Percentiles rank a stretch among this genome's conserved stretches.
These are phyloP conservation scores for Drosophila limbata DNA, from an alignment of 2,888 invertebrate species.

Conservation along the genomic window DNA sequence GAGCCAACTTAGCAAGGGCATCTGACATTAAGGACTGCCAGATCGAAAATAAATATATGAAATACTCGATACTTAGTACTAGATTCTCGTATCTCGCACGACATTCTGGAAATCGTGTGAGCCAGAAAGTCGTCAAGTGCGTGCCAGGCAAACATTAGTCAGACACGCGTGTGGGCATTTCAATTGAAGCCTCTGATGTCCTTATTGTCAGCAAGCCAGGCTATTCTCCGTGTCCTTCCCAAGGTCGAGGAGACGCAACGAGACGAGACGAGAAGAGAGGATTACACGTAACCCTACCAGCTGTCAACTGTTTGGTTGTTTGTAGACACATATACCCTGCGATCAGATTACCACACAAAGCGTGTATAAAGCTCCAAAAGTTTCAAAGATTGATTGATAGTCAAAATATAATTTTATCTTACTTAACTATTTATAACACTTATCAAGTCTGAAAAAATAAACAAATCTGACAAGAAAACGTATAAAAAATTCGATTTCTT, in stretches of 20 bases:
- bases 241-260: background rate
- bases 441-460: no score
- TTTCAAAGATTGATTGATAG: no score
- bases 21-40: constrained; percentile 3
- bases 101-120: constrained; percentile 18
- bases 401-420: no score
- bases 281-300: constrained; percentile 13
- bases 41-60: constrained; percentile 15
- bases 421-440: no score
- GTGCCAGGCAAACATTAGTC: constrained; percentile 60
- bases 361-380: no score
- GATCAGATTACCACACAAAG: no score
- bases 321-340: no score
- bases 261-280: background rate
- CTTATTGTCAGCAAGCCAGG: constrained; percentile 1
- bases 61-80: no score
- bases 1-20: constrained; percentile 12
- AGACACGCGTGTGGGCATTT: constrained; percentile 28
- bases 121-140: constrained; percentile 57
- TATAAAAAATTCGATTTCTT: no score
- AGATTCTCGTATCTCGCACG: constrained; percentile 28
- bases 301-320: background rate
- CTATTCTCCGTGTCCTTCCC: background rate
- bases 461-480: no score
- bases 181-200: constrained; percentile 18